phyloP scores from a whole-genome alignment of 2,113 vertebrate genomes.

The Phalacrocorax carbo region DNA sequence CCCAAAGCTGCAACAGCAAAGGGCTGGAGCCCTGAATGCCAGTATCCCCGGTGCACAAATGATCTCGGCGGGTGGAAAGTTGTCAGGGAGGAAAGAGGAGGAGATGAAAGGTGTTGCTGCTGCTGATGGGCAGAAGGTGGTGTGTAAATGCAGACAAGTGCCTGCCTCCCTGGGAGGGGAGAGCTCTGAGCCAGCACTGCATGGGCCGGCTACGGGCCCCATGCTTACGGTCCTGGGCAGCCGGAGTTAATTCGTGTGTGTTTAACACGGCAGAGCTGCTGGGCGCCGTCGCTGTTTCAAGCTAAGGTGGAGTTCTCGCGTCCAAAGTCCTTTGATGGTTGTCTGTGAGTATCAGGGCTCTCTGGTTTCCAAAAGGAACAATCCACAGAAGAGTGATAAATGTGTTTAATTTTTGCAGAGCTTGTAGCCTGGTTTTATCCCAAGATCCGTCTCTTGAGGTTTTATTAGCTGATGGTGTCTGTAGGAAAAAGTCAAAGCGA shows the following conservation, averaged over 20 bases:
- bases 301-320: not conserved
- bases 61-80: not conserved
- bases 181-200: not conserved
- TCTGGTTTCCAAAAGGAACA: not conserved
- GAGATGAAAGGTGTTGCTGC: not conserved
- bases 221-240: rapidly evolving
- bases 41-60: rapidly evolving
- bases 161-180: not conserved
- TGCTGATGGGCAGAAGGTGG: not conserved
- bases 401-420: constrained; percentile 60
- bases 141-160: not conserved
- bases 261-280: not conserved
- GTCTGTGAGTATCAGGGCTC: constrained; percentile 11
- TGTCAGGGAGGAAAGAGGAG: not conserved
- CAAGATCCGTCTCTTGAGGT: constrained; percentile 47
- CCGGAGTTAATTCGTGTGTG: not conserved
- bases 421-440: constrained; percentile 58
- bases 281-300: rapidly evolving
- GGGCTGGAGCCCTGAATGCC: not conserved
- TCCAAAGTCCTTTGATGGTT: constrained; percentile 9
- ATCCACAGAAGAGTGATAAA: constrained; percentile 43
- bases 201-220: not conserved
- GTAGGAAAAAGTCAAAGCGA: constrained; percentile 56
- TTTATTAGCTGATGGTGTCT: constrained; percentile 62
- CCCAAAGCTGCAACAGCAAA: not conserved